Evolutionary conservation across 2,888 invertebrate species (phyloP).

Genomic region (Chalcis sispes): DNA sequence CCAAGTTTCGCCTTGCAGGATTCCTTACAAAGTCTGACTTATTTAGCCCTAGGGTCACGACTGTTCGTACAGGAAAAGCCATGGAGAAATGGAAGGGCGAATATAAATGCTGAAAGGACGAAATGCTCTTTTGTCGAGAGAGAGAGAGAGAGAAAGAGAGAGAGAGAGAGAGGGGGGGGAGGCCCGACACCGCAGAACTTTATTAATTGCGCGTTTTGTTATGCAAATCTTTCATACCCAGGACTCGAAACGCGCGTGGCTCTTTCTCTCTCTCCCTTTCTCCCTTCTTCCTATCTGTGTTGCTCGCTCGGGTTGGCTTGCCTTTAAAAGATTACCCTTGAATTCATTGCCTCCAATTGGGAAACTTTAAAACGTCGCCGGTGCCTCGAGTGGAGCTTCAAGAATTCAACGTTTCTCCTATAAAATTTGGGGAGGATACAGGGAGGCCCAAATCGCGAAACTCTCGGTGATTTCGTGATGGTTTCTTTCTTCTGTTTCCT

Average conservation of each 20-base stretch:
- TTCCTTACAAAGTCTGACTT: conserved; percentile 71
- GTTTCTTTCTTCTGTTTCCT: conserved; percentile 31
- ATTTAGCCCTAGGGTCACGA: conserved; percentile 65
- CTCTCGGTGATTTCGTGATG: not conserved
- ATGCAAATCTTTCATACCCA: conserved; percentile 69
- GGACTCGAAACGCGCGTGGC: not conserved
- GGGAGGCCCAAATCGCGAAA: too few species aligned
- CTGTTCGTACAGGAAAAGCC: not conserved
- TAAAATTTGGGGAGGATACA: too few species aligned
- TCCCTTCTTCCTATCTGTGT: not conserved
- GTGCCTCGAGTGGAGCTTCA: too few species aligned
- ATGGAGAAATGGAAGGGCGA: conserved; percentile 10
- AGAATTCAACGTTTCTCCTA: too few species aligned
- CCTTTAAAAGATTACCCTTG: conserved; percentile 69
- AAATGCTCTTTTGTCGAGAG: conserved; percentile 73
- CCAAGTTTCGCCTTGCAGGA: conserved; percentile 66
- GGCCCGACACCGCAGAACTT: conserved; percentile 66
- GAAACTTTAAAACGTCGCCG: conserved; percentile 63
- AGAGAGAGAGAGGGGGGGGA: too few species aligned
- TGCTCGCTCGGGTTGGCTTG: not conserved
- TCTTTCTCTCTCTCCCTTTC: conserved; percentile 6
- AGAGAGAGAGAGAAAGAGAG: conserved; percentile 48
- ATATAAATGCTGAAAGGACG: conserved; percentile 66
- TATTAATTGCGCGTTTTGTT: conserved; percentile 76
- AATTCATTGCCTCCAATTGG: conserved; percentile 67